Evolutionary conservation across 2,113 vertebrate species (phyloP).

Genomic region (Cathartes aura): DNA sequence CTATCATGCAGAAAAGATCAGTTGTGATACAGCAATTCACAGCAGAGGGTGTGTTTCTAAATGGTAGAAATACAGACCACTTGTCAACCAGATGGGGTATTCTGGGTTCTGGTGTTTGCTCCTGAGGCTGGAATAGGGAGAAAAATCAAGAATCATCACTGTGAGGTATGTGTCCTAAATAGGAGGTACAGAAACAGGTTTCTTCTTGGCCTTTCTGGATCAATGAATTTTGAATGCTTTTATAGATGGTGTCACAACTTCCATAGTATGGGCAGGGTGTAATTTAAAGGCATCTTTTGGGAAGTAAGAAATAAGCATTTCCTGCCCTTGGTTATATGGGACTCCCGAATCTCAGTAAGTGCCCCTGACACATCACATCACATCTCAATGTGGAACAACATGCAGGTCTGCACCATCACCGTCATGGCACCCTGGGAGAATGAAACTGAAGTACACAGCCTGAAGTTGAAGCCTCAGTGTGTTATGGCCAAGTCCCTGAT

Average conservation of each 20-base stretch:
- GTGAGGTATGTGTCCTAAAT: neutral
- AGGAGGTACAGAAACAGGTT: neutral
- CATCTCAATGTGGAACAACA: neutral
- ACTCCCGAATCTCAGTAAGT: neutral
- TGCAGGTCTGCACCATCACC: neutral
- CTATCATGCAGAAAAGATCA: neutral
- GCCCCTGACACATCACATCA: neutral
- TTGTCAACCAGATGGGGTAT: neutral
- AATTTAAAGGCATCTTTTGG: neutral
- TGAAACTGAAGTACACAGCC: neutral
- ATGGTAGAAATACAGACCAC: neutral
- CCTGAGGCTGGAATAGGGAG: neutral
- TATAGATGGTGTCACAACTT: neutral
- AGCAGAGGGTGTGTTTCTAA: neutral
- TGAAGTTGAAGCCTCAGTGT: neutral
- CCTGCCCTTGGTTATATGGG: neutral
- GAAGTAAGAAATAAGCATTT: neutral
- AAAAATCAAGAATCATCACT: neutral
- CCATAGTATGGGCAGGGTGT: neutral
- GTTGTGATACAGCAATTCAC: neutral
- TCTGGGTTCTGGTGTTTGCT: neutral
- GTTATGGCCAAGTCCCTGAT: neutral
- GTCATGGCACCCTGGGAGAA: neutral
- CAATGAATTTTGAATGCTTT: neutral
- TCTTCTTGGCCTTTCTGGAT: neutral